phyloP scores from a whole-genome alignment of 2,888 invertebrate genomes.

The Drymonia ruficornis region DNA sequence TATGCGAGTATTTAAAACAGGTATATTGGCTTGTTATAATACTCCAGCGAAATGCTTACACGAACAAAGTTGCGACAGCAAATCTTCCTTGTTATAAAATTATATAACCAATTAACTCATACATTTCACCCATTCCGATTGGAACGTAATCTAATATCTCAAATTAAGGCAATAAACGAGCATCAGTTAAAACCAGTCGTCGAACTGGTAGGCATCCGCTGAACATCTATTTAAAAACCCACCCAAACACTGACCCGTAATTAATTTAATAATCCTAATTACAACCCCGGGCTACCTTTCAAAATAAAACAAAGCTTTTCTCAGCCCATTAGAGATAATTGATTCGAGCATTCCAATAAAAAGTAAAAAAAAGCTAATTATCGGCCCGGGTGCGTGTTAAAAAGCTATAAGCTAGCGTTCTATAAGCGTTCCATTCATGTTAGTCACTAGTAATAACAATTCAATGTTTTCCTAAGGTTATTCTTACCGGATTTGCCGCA shows the following conservation, averaged over 20 bases:
- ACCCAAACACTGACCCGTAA: conserved; percentile 46
- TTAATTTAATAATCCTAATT: conserved; percentile 70
- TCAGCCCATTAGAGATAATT: conserved; percentile 70
- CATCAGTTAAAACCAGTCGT: conserved; percentile 38
- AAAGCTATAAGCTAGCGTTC: conserved; percentile 36
- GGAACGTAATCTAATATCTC: conserved; percentile 24
- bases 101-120: conserved; percentile 28
- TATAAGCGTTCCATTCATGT: conserved; percentile 36
- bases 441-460: conserved; percentile 44
- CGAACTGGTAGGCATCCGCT: conserved; percentile 31
- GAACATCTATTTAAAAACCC: conserved; percentile 45
- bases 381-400: conserved; percentile 38
- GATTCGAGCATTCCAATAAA: conserved; percentile 55
- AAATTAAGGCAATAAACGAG: conserved; percentile 37
- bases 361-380: conserved; percentile 49
- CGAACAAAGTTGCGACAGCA: background rate
- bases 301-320: conserved; percentile 67
- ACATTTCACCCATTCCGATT: conserved; percentile 28
- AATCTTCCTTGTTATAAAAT: conserved; percentile 29
- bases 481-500: conserved; percentile 91
- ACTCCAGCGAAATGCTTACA: background rate
- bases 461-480: conserved; percentile 41
- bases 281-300: conserved; percentile 54
- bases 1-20: conserved; percentile 16
- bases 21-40: background rate